Percentiles rank a stretch among this genome's conserved stretches.
phyloP scores from a whole-genome alignment of 2,888 invertebrate genomes.

The Ormyrus rosae region DNA sequence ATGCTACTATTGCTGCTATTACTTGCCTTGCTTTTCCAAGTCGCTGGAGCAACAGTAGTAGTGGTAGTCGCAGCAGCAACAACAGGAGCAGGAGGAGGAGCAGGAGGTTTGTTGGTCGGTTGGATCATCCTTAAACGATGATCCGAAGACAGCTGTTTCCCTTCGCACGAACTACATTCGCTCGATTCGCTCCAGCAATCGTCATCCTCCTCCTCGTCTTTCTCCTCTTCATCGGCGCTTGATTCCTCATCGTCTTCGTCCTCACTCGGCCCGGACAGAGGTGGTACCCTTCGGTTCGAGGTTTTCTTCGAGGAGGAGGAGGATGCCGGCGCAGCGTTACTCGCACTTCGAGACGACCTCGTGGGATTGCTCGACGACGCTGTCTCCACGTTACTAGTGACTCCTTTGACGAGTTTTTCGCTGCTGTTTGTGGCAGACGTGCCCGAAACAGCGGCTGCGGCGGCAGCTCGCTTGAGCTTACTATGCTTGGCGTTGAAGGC shows the following conservation, averaged over 20 bases:
- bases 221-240: constrained; percentile 64
- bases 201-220: constrained; percentile 58
- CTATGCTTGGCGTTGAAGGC: constrained; percentile 84
- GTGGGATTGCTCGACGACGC: background rate
- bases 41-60: too few species aligned
- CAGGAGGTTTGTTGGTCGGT: constrained; percentile 23
- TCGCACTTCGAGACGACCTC: constrained; percentile 32
- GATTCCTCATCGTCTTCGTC: constrained; percentile 57
- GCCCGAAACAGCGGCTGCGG: constrained; percentile 2
- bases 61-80: constrained; percentile 64
- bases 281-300: constrained; percentile 40
- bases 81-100: constrained; percentile 5
- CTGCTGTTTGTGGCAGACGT: constrained; percentile 57
- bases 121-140: constrained; percentile 29
- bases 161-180: constrained; percentile 13
- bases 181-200: constrained; percentile 68
- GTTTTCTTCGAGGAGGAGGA: constrained; percentile 17
- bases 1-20: too few species aligned
- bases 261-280: constrained; percentile 61
- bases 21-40: too few species aligned
- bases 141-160: constrained; percentile 17
- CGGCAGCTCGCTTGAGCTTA: constrained; percentile 66
- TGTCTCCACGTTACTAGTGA: background rate
- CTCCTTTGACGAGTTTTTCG: constrained; percentile 63
- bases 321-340: constrained; percentile 5